Evolutionary conservation across 1,140 invertebrate species (phyloP), one percentile per base, ranked within the genome.

Genomic region (Metaphire vulgaris): DNA sequence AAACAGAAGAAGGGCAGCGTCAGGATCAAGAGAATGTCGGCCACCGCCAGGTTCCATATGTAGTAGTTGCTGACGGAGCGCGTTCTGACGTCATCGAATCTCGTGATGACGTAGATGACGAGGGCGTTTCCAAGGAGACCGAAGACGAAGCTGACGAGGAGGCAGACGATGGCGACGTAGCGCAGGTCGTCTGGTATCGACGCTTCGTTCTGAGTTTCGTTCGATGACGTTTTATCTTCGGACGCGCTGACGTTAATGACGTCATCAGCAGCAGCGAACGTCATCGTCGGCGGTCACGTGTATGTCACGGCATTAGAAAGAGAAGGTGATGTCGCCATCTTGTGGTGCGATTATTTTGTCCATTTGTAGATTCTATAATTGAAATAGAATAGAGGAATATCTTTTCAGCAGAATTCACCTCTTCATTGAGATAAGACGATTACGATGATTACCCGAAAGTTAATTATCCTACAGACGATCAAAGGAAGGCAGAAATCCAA

Each of bases 31-130:
- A 74, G 31, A 21, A 74, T 6, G 64, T 74, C 73, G 33, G 73
- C 73, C 33, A 74, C 2, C 16, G 73, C 28, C 69, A 74, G 29
- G 73, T 74, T 74, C 73, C 33, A 26, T 74, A 75, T 75, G 67
- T 75, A 75, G 74, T 69, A 69, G 67, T 69, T 75, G 21, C 12
- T 32, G 64, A 66, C n/a, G 30, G 26, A n/a, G 41, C 41, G 41
- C 41, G 41, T 12, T 21, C 41, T 56, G 41, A 56, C 41, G 41
- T 56, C 41, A 56, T 21, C 41, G 41, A 56, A 56, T 56, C 41
- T 56, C 41, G 41, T 21, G 41, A 56, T 56, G 41, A 56, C 41
- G 41, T 56, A 56, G 6, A 56, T 6, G 41, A 56, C 41, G 6
- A 56, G 41, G 6, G 41, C 41, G 41, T 56, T 56, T 6, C 41